Base-by-base conservation (phyloP, 2,888 invertebrate genomes). In the Smittia sp. region DNA sequence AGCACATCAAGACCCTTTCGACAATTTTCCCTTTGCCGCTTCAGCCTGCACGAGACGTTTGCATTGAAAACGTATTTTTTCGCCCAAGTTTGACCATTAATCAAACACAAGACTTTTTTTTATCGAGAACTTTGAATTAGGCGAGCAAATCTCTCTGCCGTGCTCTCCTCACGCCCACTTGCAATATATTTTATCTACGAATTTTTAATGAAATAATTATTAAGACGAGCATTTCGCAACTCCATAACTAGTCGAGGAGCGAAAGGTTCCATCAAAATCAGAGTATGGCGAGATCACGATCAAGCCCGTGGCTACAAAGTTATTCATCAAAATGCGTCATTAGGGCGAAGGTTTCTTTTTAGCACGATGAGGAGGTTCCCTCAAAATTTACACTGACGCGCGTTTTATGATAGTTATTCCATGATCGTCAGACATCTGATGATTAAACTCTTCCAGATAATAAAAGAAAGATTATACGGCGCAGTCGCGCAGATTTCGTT, bases 291-390 rank as follows among this genome's bases (percentile, higher is more conserved):
- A 18, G 58, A 70, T 70, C 69, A 70, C 69, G 69, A 70, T 70
- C 46, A 15, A 32, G 27, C 54, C 69, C 25, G 46, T 52, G 69
- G 69, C 69, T 70, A 70, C 46, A 70, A 70, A 70, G 69, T 54
- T 46, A 70, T 70, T 54, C 27, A 70, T 70, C 69, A 54, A 52
- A 70, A 70, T 70, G 20, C 69, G 52, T 70, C 69, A 70, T 70
- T 70, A 70, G 52, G 25, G 3, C 13, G 22, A n/a, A 46, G n/a
- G 46, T 13, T 15, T 46, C 46, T 6, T 58, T 4, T 58, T 22
- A 58, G 22, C 7, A 58, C 46, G 46, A 46, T 46, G 13, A 58
- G 3, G 58, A 22, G 6, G 9, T 46, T 58, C 22, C 22, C 18
- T 22, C 22, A 58, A 58, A 58, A 22, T 58, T 58, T 22, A 20